Base-by-base conservation (phyloP, 2,888 invertebrate genomes). In the Lysandra bellargus region DNA sequence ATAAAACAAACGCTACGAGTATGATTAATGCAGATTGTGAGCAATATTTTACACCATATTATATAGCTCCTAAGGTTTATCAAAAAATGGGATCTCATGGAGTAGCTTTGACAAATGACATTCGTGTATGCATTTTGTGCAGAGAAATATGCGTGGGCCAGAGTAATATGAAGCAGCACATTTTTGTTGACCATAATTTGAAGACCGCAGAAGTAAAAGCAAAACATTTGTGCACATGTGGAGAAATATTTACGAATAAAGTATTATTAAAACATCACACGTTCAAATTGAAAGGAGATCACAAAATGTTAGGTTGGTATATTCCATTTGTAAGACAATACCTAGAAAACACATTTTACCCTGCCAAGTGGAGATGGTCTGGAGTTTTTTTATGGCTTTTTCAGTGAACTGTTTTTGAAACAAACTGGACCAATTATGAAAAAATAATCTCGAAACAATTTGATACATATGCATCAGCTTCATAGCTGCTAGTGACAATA, bases 231-330 rank as follows among this genome's bases (percentile, higher is more conserved):
- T 92, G 92, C 79, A 30, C 49, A 0, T 92, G 92, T 6, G 91
- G 91, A 0, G 86, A 87, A 23, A 79, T 80, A 1, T 92, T 91
- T 37, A 84, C 82, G 0, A 89, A 86, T 57, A 86, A 82, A 9
- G 85, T 92, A 0, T 64, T 92, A 2, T 82, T 91, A 53, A 90
- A 88, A 60, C 89, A 92, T 40, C 92, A 92, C 80, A 78, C 88
- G 0, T 87, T 89, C 75, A 89, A 84, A 79, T 83, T 79, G 85
- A 85, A 80, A 84, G 84, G 75, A 72, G 80, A 79, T 82, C 83
- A 78, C 84, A 83, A 33, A 80, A 60, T 75, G 30, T 17, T 78
- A 44, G 64, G 78, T 78, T 14, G 49, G 69, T 78, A 44, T 23
- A 33, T 76, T 14, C 6, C 12, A 53, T 76, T 23, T 76, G 33